Conservation (phyloP, 2,888 invertebrate species). For the Sisyra nigra region DNA sequence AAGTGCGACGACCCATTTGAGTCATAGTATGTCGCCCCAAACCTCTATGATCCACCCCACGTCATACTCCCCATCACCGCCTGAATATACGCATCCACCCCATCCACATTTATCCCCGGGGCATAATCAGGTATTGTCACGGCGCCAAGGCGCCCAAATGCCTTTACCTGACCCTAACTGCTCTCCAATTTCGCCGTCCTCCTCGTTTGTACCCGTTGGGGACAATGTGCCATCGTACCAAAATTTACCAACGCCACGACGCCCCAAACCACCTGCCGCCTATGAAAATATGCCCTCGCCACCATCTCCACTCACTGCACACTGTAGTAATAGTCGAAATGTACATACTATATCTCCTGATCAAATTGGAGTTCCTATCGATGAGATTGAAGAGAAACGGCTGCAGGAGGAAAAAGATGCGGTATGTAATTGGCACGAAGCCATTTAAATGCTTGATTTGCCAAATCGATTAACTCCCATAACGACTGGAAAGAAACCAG, state of each 20-base stretch:
- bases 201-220: not conserved
- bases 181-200: not conserved
- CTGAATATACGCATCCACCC: not conserved
- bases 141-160: constrained; percentile 23
- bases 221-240: not conserved
- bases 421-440: too few species aligned
- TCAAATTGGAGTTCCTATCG: constrained; percentile 31
- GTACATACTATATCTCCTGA: constrained; percentile 8
- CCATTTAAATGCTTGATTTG: too few species aligned
- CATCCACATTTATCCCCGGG: not conserved
- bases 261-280: not conserved
- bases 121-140: constrained; percentile 13
- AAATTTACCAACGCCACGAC: not conserved
- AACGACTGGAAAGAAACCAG: too few species aligned
- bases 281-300: constrained; percentile 9
- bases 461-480: too few species aligned
- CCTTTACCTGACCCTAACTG: constrained; percentile 15
- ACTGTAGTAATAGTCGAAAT: too few species aligned
- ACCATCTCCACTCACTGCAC: too few species aligned
- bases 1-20: not conserved
- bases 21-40: not conserved
- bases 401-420: constrained; percentile 60
- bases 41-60: not conserved
- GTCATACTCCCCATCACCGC: not conserved
- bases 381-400: constrained; percentile 36